Evolutionary conservation across 2,113 vertebrate species (phyloP), one percentile per base, ranked within the genome.

Genomic region (Sardina pilchardus): DNA sequence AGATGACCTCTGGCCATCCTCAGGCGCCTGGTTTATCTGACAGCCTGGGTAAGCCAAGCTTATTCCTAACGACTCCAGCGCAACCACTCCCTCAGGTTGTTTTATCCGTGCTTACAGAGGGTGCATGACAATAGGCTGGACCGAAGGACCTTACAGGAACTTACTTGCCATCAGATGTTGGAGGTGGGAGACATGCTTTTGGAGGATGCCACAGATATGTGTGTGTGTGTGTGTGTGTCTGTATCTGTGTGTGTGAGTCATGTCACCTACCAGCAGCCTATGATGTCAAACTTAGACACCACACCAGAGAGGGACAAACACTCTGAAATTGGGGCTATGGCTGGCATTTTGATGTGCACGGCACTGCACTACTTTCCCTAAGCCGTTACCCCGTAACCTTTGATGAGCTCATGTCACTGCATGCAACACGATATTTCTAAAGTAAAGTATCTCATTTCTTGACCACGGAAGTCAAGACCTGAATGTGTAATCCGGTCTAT

Each of bases 1-100:
- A 92, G 92, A 94, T 94, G 93, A 95, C 94, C 94, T 92, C 93
- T 95, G 94, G 94, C 94, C 93, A 94, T 94, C 94, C 93, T 91
- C 88, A 94, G 94, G 94, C 94, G 92, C 94, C 93, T 92, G 94
- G 90, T 95, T 95, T 93, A 94, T 94, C 93, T 92, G 88, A 92
- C 92, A 92, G 93, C 91, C 92, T 92, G 90, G 86, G 89, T 94
- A 93, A 95, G 92, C 93, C 92, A 92, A 89, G 92, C 91, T 93
- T 91, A 93, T 93, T 93, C 90, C 90, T 92, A 94, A 94, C 91
- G 92, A 95, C 93, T 93, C 89, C 89, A 90, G 91, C 91, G 89
- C 81, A 84, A 71, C 63, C 86, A 87, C 84, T 94, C 94, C 92
- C 93, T 90, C 81, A 93, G 92, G 93, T 93, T 91, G 56, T 91